Base-by-base conservation (phyloP, 2,888 invertebrate genomes). In the Heliconius hortense region DNA sequence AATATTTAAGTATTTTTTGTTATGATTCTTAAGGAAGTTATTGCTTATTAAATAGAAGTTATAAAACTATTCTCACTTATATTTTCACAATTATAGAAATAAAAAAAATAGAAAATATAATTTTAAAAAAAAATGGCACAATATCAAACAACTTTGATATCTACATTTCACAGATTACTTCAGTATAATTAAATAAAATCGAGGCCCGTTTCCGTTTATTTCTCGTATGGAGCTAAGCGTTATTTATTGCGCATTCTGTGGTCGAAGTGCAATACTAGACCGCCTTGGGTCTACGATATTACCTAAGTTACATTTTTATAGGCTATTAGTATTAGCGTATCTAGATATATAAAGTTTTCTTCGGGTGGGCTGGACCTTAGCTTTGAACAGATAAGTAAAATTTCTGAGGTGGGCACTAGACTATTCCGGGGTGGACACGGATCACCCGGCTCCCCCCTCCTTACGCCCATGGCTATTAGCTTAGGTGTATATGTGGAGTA, bases 121-220 rank as follows among this genome's bases (percentile, higher is more conserved):
- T n/a, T n/a, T n/a, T 15, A 28, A 62, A 18, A 18, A 28, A 26
- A 11, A 35, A 35, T 64, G 64, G 11, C n/a, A 1, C 10, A 64
- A 64, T 35, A 31, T n/a, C 63, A 64, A n/a, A 64, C 4, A 35
- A 11, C 13, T 13, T 39, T 13, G 24, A 64, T 39, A 39, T 13
- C 11, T 64, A n/a, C 21, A 64, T 68, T 68, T 69, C 13, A 69
- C 28, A n/a, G 28, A 68, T 68, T 28, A 31, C n/a, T 21, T 56
- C 28, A 56, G 11, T 31, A 31, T 68, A 69, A 69, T 69, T 31
- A 69, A 56, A n/a, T 56, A 69, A 69, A 56, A 69, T 56, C 13
- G 28, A 28, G 21, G 31, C 68, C 62, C 59, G 59, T 76, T 76
- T 76, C 76, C 74, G 74, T 69, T 76, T 70, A 56, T 66, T 39